Conservation (phyloP, 2,113 vertebrate species). For the Silurus glanis region DNA sequence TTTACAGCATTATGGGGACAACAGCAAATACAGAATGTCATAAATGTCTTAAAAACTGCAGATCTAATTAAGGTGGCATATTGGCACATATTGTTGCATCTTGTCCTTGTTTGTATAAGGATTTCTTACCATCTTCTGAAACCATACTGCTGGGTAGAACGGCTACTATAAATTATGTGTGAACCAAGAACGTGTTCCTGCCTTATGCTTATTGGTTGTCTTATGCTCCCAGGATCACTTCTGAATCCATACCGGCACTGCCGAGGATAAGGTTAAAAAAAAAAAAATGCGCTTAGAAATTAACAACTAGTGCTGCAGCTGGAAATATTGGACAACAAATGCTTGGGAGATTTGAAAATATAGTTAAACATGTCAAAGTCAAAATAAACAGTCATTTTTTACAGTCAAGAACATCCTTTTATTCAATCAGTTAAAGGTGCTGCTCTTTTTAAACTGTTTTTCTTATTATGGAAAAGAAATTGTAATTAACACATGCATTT, state of each 20-base stretch:
- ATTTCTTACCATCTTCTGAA: not conserved
- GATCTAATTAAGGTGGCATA: not conserved
- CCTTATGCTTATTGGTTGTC: not conserved
- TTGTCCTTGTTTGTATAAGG: not conserved
- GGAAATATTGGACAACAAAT: not conserved
- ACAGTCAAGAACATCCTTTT: slow-evolving; percentile 88
- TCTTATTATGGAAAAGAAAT: slow-evolving; percentile 85
- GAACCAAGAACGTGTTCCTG: not conserved
- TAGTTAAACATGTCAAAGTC: not conserved
- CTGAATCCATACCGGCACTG: not conserved
- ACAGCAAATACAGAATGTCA: not conserved
- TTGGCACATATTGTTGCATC: not conserved
- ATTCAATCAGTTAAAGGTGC: slow-evolving; percentile 83
- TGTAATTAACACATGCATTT: slow-evolving; percentile 87
- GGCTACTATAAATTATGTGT: not conserved
- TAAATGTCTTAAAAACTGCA: not conserved
- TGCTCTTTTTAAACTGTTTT: slow-evolving; percentile 81
- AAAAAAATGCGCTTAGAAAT: not conserved
- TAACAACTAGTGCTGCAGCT: not conserved
- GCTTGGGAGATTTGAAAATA: not conserved
- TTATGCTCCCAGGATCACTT: not conserved
- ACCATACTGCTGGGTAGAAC: not conserved
- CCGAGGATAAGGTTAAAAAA: not conserved
- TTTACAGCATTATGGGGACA: not conserved
- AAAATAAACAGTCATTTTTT: slow-evolving; percentile 51